Conservation (phyloP, 2,888 invertebrate genomes). For the Augochlorella aurata region DNA sequence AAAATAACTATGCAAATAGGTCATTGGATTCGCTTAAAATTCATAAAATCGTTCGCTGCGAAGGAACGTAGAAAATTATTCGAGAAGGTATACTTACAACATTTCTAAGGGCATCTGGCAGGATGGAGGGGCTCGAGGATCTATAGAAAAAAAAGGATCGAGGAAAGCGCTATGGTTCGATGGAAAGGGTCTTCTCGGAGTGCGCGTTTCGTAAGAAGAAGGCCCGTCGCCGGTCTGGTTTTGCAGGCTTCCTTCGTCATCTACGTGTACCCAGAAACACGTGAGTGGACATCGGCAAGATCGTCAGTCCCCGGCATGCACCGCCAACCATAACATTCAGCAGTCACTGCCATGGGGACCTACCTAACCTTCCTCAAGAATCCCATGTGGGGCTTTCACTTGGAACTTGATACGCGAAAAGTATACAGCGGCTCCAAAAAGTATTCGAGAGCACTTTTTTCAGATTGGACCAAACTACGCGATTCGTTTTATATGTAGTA, state of each 20-base stretch:
- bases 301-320: conserved; percentile 54
- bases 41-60: neutral
- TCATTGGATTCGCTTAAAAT: too few relatives aligned
- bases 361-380: conserved; percentile 57
- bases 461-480: too few relatives aligned
- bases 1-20: too few relatives aligned
- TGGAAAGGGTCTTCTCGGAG: conserved; percentile 43
- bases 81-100: neutral
- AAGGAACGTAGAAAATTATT: conserved; percentile 13
- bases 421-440: neutral
- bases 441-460: too few relatives aligned
- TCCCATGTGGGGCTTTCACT: conserved; percentile 27
- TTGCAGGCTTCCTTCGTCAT: conserved; percentile 49
- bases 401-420: conserved; percentile 9
- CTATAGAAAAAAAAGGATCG: conserved; percentile 24
- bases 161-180: conserved; percentile 44
- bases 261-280: conserved; percentile 49
- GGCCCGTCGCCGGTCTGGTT: conserved; percentile 40
- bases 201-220: conserved; percentile 51
- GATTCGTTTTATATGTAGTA: too few relatives aligned
- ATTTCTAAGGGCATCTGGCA: conserved; percentile 9
- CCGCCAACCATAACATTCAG: conserved; percentile 58
- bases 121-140: conserved; percentile 3
- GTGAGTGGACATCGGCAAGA: conserved; percentile 59
- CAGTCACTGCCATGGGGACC: conserved; percentile 56